Evolutionary conservation across 2,113 vertebrate species (phyloP).

Genomic region (Macrotis lagotis): DNA sequence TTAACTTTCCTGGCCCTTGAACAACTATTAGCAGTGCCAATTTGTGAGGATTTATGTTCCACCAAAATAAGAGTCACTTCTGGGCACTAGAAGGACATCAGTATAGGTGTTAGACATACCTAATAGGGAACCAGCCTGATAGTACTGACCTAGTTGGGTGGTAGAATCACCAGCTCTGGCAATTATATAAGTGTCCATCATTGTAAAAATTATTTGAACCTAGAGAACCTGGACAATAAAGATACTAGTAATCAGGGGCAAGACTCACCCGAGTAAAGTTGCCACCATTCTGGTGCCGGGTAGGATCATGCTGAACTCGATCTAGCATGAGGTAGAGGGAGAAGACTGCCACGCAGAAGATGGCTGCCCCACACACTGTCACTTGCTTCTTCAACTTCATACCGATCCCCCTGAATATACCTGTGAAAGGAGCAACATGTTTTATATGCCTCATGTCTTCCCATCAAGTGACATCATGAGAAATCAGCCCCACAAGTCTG

Average conservation of each 20-base stretch:
- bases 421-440: background rate
- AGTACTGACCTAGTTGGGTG: background rate
- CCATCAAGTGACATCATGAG: background rate
- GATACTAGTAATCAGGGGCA: background rate
- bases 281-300: conserved; percentile 90
- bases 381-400: conserved; percentile 99
- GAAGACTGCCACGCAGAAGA: conserved; percentile 99
- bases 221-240: background rate
- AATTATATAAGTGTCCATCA: background rate
- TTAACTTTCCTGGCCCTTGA: background rate
- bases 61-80: background rate
- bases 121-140: background rate
- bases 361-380: conserved; percentile 96
- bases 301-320: conserved; percentile 95
- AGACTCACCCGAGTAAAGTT: conserved; percentile 95
- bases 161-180: background rate
- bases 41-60: background rate
- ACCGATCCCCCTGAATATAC: conserved; percentile 60
- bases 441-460: background rate
- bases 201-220: background rate
- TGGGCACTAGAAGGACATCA: background rate
- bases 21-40: background rate
- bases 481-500: background rate
- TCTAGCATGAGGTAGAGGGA: conserved; percentile 99
- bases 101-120: background rate